Conservation (phyloP, 2,113 vertebrate species). For the Bos taurus region ARS-UCD2.0 NC_037349.1:39012001-39012500, state of each 20-base stretch:
- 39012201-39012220: background rate
- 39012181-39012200: background rate
- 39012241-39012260: background rate
- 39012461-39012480: background rate
- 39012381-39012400: background rate
- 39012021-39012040: background rate
- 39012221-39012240: background rate
- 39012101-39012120: background rate
- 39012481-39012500: background rate
- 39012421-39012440: background rate
- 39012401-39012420: background rate
- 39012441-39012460: background rate
- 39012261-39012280: background rate
- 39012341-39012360: background rate
- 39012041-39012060: background rate
- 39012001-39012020: background rate
- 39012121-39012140: background rate
- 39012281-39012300: background rate
- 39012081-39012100: background rate
- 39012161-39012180: background rate
- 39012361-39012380: background rate
- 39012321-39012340: background rate
- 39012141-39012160: background rate
- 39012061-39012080: background rate
- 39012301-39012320: background rate